Percentiles rank a stretch among this genome's conserved stretches.
These are phyloP conservation scores for Spheniscus humboldti DNA, from an alignment of 2,797 vertebrate species.

Conservation along the genomic window DNA sequence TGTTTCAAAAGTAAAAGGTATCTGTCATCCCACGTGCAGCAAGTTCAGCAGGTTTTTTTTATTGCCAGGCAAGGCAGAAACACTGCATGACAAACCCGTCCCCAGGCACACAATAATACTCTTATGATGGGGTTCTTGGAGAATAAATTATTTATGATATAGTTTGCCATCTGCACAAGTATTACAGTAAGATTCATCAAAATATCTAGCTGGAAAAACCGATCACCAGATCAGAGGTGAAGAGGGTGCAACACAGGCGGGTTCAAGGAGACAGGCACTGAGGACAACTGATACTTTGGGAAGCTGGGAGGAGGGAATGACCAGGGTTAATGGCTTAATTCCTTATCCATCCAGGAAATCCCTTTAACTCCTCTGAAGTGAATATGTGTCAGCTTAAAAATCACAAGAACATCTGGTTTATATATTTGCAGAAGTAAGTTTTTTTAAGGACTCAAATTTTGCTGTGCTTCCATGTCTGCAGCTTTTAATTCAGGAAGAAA, in stretches of 20 bases:
- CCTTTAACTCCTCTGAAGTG: conserved; percentile 15
- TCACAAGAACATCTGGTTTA: conserved; percentile 51
- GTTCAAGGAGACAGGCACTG: not conserved
- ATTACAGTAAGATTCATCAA: not conserved
- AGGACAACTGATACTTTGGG: not conserved
- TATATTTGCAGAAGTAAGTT: not conserved
- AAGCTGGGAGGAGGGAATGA: not conserved
- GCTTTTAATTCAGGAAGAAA: conserved; percentile 21
- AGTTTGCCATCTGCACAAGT: not conserved
- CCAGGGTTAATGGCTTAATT: conserved; percentile 31
- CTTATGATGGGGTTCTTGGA: not conserved
- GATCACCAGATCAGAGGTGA: not conserved
- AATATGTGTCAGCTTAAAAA: conserved; percentile 26
- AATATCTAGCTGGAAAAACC: not conserved
- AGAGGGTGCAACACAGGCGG: not conserved
- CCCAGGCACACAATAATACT: not conserved
- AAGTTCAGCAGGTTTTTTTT: not conserved
- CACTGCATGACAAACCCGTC: not conserved
- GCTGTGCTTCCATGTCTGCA: not conserved
- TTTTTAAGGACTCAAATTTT: not conserved
- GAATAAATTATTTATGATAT: not conserved
- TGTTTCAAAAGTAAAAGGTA: not conserved
- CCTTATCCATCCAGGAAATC: conserved; percentile 32
- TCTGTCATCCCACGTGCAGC: not conserved
- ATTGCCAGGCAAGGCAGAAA: not conserved